Conservation (phyloP, 2,797 vertebrate genomes). For the Galaxias olidus region DNA sequence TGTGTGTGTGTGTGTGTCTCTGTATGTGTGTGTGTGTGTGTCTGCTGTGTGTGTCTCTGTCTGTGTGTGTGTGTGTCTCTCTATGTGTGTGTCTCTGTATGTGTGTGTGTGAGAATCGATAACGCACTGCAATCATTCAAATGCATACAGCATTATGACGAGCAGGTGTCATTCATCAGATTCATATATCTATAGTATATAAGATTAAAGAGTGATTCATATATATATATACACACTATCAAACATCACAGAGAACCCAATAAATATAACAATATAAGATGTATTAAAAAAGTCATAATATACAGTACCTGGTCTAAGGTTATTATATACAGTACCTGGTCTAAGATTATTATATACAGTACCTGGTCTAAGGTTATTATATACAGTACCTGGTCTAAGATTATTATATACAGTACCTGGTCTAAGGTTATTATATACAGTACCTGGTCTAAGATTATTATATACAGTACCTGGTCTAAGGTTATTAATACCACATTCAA, state of each 20-base stretch:
- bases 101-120: constrained; percentile 67
- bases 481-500: no score
- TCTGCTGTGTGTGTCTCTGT: not conserved
- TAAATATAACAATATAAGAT: not conserved
- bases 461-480: no score
- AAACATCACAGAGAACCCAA: constrained; percentile 23
- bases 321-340: no score
- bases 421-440: no score
- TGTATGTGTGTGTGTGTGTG: not conserved
- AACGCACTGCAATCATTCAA: constrained; percentile 70
- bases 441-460: no score
- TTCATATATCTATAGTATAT: constrained; percentile 21
- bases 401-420: no score
- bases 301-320: no score
- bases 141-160: constrained; percentile 81
- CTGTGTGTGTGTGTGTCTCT: no score
- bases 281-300: no score
- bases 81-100: constrained; percentile 39
- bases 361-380: no score
- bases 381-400: no score
- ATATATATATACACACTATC: constrained; percentile 25
- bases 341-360: no score
- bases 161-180: constrained; percentile 79
- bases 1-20: not conserved
- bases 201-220: constrained; percentile 35